Evolutionary conservation across 2,113 vertebrate species (phyloP), one percentile per base, ranked within the genome.

Genomic region (Ciconia maguari): DNA sequence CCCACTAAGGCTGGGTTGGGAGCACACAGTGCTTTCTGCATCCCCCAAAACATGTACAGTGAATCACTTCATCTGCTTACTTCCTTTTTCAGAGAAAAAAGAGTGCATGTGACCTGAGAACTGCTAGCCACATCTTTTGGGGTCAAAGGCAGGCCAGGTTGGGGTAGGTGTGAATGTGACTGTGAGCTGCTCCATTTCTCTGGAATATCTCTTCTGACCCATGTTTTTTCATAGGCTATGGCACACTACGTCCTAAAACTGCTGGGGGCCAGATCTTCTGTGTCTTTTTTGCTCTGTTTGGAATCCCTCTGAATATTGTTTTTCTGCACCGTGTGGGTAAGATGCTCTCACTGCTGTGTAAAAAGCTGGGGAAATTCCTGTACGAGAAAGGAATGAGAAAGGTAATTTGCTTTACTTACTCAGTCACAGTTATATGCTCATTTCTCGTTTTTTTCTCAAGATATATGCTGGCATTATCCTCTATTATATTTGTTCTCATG

Each of bases 241-340:
- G 98, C 55, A 95, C 96, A 4, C 54, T 97, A 30, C 87, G 66
- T 64, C 97, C 98, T 71, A 97, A 90, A 94, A 98, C 97, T 41
- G 93, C 91, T 44, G 95, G 95, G 44, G 98, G 97, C 4, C 98
- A 98, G 94, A 95, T 98, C 55, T 97, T 98, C 62, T 98, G 98
- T 87, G 96, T 98, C 16, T 94, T 98, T 83, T 98, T 97, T 72
- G 97, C 97, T 65, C 94, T 97, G 10, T 93, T 98, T 91, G 97
- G 97, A 91, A 98, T 98, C 32, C 97, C 98, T 42, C 75, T 98
- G 88, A 98, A 98, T 65, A 96, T 98, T 44, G 97, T 97, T 61
- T 96, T 98, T 86, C 91, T 98, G 42, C 93, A 97, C 54, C 96
- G 36, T 52, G 96, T 98, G 0, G 95, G 97, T 54, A 98, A 97